These are phyloP conservation scores for Drosophila merina DNA, from an alignment of 2,888 invertebrate species.

Conservation along the genomic window DNA sequence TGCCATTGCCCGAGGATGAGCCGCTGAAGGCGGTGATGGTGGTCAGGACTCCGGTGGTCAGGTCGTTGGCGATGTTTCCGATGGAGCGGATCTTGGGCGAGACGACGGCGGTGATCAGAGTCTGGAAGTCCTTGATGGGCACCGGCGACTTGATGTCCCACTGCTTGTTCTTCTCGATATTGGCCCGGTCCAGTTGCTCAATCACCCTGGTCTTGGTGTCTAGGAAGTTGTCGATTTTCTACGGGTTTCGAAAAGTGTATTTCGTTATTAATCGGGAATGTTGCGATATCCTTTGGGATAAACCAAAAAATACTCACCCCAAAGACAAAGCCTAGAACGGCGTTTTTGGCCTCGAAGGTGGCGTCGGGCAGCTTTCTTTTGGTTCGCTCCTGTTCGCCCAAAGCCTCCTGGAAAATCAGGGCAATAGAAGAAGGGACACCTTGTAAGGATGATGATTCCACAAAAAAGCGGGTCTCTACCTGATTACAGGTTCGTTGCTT, in stretches of 20 bases:
- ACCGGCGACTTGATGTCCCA: constrained; percentile 89
- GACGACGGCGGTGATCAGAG: constrained; percentile 88
- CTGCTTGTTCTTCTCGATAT: constrained; percentile 90
- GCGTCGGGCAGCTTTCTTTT: constrained; percentile 90
- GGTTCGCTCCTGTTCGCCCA: constrained; percentile 86
- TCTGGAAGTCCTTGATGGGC: constrained; percentile 87
- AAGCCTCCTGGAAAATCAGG: constrained; percentile 83
- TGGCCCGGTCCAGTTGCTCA: constrained; percentile 88
- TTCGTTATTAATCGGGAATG: neutral
- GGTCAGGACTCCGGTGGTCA: constrained; percentile 85
- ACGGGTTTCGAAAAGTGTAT: constrained; percentile 3
- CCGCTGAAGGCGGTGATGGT: constrained; percentile 85
- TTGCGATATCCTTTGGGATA: neutral
- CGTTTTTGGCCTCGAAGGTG: constrained; percentile 90
- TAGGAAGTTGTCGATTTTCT: constrained; percentile 93
- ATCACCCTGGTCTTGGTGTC: constrained; percentile 91
- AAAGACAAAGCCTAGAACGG: constrained; percentile 92
- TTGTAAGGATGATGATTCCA: neutral
- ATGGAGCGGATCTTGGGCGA: constrained; percentile 89
- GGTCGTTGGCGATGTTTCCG: constrained; percentile 88
- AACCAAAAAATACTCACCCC: constrained; percentile 88
- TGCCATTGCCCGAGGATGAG: constrained; percentile 83
- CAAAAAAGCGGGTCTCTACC: neutral
- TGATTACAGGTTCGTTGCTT: neutral
- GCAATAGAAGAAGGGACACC: constrained; percentile 14